These are phyloP conservation scores for Dasyurus viverrinus DNA, from an alignment of 2,113 vertebrate genomes.

Conservation along the genomic window DNA sequence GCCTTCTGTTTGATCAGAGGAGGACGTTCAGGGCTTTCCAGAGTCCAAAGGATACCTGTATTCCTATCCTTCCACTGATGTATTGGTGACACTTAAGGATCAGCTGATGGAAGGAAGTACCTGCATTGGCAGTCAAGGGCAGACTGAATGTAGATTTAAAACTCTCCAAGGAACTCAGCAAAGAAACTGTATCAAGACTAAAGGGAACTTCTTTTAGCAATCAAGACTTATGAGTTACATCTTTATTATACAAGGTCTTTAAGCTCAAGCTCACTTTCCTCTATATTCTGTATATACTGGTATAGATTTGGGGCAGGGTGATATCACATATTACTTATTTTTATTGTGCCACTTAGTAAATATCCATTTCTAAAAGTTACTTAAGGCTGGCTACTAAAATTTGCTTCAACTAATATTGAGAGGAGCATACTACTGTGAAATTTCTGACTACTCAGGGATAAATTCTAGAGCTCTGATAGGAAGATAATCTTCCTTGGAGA, in stretches of 20 bases:
- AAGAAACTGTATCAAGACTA: neutral
- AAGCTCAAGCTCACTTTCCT: neutral
- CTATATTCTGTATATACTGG: neutral
- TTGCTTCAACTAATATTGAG: neutral
- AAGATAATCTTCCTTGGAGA: neutral
- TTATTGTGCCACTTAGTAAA: neutral
- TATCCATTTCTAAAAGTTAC: neutral
- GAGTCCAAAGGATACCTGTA: neutral
- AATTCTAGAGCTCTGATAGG: neutral
- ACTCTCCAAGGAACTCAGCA: neutral
- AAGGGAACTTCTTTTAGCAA: neutral
- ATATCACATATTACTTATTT: neutral
- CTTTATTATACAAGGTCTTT: neutral
- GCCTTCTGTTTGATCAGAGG: neutral
- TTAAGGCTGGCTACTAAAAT: neutral
- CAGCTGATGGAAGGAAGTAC: neutral
- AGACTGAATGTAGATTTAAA: neutral
- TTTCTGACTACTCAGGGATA: neutral
- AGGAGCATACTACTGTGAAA: neutral
- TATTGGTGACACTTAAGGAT: neutral
- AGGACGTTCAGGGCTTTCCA: neutral
- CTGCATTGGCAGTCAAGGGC: neutral
- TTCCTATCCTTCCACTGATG: neutral
- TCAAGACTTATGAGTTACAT: neutral
- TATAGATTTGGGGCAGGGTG: neutral